Base-by-base conservation (phyloP, 1,140 invertebrate species). In the Drosophila lacertosa region DNA sequence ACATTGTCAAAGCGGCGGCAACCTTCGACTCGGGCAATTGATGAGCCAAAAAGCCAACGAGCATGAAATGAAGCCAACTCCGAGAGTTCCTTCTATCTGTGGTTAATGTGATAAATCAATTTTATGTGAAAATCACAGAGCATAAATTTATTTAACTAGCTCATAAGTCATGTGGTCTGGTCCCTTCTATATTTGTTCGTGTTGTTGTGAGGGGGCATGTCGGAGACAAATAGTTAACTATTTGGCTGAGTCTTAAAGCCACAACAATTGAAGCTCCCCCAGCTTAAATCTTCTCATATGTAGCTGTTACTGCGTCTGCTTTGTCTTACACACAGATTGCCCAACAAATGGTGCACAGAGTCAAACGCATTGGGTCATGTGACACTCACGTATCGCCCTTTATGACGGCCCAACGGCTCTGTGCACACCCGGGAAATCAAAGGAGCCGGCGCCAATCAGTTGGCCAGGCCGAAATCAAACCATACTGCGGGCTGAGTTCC, bases 101-200 rank as follows among this genome's bases (percentile, higher is more conserved):
- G 82, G 77, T 88, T 88, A 86, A 86, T 86, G 81, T 86, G 81
- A 86, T 86, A 86, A 86, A 86, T 86, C 82, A 88, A 86, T 86
- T 86, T 86, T 86, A 86, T 86, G 82, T 67, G 82, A 88, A 86
- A 88, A 86, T 86, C 81, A 86, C 82, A 81, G 81, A 81, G 82
- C 82, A 86, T 86, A 88, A 86, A 86, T 88, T 88, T 86, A 86
- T 86, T 86, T 86, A 86, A 86, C 81, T 86, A 86, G 77, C 81
- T 60, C 77, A 86, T 86, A 86, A 86, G 68, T 86, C 81, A 86
- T 77, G 82, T 53, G 62, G 71, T 44, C 58, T n/a, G 65, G 72
- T 48, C 64, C 54, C 44, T 45, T 51, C 45, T 40, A 45, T 64
- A 67, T 67, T 67, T 67, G 55, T 70, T 69, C n/a, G n/a, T n/a